Evolutionary conservation across 2,113 vertebrate species (phyloP).

Genomic region (Proterorhinus semilunaris): DNA sequence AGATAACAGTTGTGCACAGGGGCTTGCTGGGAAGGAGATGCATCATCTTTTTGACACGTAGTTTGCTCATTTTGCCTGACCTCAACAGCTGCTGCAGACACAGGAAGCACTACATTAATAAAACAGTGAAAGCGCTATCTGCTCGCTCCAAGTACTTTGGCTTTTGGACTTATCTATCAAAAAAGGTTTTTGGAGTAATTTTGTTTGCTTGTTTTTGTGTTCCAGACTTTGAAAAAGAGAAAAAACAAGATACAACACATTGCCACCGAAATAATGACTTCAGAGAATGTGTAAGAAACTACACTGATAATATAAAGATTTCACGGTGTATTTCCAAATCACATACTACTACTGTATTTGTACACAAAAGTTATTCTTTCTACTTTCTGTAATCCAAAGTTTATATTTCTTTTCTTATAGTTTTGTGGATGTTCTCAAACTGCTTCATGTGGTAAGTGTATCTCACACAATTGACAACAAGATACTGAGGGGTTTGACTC

Average conservation of each 20-base stretch:
- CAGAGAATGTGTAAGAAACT: constrained; percentile 93
- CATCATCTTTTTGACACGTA: constrained; percentile 14
- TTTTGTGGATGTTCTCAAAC: constrained; percentile 96
- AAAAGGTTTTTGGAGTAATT: not conserved
- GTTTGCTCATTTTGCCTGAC: not conserved
- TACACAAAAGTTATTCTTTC: no score
- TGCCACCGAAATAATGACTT: constrained; percentile 95
- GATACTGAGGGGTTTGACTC: constrained; percentile 20
- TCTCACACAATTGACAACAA: constrained; percentile 1
- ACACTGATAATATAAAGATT: not conserved
- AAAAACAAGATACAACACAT: constrained; percentile 90
- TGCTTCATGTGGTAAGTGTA: constrained; percentile 96
- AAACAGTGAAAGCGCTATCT: not conserved
- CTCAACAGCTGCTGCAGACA: not conserved
- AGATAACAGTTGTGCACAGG: not conserved
- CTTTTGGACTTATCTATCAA: not conserved
- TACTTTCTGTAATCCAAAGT: not conserved
- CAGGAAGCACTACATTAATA: not conserved
- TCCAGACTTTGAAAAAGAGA: constrained; percentile 70
- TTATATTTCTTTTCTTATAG: constrained; percentile 61
- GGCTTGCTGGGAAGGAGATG: not conserved
- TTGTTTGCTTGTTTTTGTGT: constrained; percentile 21
- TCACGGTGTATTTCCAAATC: not conserved
- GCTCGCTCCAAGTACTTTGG: not conserved
- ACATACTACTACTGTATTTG: no score